phyloP scores from a whole-genome alignment of 2,888 invertebrate genomes.

The Eurois occulta region DNA sequence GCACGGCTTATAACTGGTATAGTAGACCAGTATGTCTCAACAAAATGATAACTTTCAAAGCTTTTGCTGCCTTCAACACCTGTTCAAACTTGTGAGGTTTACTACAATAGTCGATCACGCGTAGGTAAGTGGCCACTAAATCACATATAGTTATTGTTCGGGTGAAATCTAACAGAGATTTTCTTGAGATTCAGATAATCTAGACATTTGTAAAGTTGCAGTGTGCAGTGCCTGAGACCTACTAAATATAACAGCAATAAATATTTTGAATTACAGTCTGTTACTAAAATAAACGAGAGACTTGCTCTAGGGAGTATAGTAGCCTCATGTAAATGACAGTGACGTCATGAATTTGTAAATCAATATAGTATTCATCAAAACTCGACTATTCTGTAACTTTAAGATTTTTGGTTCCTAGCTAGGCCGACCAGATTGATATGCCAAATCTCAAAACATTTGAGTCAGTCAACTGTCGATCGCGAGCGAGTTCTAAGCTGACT shows the following conservation, averaged over 20 bases:
- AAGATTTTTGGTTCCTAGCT: not conserved
- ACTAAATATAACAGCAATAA: not conserved
- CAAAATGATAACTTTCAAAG: not conserved
- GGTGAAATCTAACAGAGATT: not conserved
- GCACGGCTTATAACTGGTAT: not conserved
- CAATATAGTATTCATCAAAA: not conserved
- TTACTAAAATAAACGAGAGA: not conserved
- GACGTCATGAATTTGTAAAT: not conserved
- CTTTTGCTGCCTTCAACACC: not conserved
- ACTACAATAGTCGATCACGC: not conserved
- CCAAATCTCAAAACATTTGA: conserved; percentile 11
- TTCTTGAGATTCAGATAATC: not conserved
- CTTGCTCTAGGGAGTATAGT: not conserved
- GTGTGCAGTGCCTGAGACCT: not conserved
- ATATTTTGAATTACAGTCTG: not conserved
- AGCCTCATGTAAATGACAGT: not conserved
- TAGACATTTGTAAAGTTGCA: not conserved
- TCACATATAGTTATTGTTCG: not conserved
- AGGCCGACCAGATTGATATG: not conserved
- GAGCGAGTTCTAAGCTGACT: not conserved
- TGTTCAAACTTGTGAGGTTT: no score
- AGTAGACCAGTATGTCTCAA: not conserved
- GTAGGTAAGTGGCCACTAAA: not conserved
- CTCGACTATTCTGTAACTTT: not conserved
- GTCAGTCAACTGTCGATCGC: not conserved